Base-by-base conservation (phyloP, 2,888 invertebrate species). In the Campopleginae sp. region DNA sequence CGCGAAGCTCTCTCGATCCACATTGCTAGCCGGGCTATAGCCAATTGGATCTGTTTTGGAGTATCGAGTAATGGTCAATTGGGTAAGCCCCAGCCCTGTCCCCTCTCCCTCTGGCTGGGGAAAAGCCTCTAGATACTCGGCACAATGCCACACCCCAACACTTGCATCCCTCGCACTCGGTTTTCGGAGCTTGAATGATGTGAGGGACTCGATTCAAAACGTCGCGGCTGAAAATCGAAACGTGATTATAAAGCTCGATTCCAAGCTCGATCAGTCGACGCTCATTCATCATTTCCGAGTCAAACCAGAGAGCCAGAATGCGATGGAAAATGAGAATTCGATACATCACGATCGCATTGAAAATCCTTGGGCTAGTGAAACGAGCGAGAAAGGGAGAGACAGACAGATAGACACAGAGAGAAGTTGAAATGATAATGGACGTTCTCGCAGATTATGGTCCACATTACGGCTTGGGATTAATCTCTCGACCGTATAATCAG, bases 11-110 rank as follows among this genome's bases (percentile, higher is more conserved):
- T 80, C 72, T 65, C 68, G 82, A 79, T 72, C 44, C 80, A 80
- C 85, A 82, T 80, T 87, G 84, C 82, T 80, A 83, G 79, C 78
- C 80, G 79, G 88, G 90, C 90, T 91, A 90, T 90, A 87, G 87
- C 88, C 91, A 91, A 92, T 92, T 91, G 89, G 90, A 89, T 90
- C 90, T 89, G 86, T 63, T 72, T 65, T 58, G 71, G 65, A 88
- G 89, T 82, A 85, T 88, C 89, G 89, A 86, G 87, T 92, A 92
- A 92, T 92, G 90, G 91, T 90, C 92, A 92, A 93, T 92, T 91
- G 90, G 90, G 88, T 88, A 80, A 89, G 74, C 83, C 84, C 84
- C 84, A 27, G 61, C 86, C 58, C 82, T 61, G 70, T 66, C 78
- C 38, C 78, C 66, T 71, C 51, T 17, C 12, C 31, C 27, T n/a